A percentile compares a stretch with the other conserved stretches of the same genome.
Evolutionary conservation across 2,888 invertebrate genomes (phyloP).

Genomic region (Arctia plantaginis): DNA sequence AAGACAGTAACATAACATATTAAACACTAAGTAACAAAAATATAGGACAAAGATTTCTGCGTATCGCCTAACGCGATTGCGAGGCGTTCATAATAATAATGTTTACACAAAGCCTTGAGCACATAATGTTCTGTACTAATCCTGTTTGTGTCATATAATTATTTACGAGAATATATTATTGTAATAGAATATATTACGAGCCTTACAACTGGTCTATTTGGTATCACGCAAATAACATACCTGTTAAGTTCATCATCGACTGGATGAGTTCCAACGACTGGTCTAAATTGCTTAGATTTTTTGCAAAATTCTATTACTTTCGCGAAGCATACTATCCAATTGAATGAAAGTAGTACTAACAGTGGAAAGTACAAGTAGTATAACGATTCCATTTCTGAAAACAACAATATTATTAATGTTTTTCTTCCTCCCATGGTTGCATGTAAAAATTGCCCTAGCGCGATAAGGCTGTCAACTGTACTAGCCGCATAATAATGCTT

Average conservation of each 20-base stretch:
- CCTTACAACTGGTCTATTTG: neutral
- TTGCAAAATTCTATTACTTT: constrained; percentile 23
- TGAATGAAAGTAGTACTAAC: constrained; percentile 14
- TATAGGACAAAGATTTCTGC: too few species aligned
- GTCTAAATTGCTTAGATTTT: constrained; percentile 1
- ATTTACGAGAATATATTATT: too few species aligned
- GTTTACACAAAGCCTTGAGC: too few species aligned
- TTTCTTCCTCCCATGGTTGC: neutral
- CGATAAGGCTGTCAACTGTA: too few species aligned
- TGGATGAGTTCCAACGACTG: neutral
- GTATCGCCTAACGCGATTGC: too few species aligned
- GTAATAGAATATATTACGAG: too few species aligned
- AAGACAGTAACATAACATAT: too few species aligned
- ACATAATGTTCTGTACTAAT: too few species aligned
- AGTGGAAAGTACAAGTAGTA: constrained; percentile 24
- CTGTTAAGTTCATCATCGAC: constrained; percentile 17
- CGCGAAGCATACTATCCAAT: constrained; percentile 22
- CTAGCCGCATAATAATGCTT: too few species aligned
- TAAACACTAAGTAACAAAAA: neutral
- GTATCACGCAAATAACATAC: neutral
- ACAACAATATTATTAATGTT: neutral
- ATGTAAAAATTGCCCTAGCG: neutral
- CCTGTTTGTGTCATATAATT: too few species aligned
- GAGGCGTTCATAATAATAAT: too few species aligned
- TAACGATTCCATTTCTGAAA: constrained; percentile 26